phyloP scores from a whole-genome alignment of 2,113 vertebrate species.

The Nyctereutes procyonoides region DNA sequence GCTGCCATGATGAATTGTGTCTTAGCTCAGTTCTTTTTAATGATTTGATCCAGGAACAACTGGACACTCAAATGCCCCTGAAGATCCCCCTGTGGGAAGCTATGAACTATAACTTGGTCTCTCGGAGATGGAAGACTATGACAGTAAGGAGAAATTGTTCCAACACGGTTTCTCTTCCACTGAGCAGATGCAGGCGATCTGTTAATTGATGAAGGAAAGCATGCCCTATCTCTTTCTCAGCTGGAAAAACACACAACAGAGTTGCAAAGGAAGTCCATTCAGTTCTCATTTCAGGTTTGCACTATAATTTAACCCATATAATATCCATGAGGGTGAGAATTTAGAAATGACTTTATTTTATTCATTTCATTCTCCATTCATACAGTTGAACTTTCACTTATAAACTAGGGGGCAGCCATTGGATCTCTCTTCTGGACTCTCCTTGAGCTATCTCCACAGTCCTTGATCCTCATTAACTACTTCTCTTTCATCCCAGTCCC shows the following conservation, averaged over 20 bases:
- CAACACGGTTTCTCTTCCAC: neutral
- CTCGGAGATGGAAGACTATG: neutral
- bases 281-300: neutral
- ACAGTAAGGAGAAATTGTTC: neutral
- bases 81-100: neutral
- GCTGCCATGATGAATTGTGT: neutral
- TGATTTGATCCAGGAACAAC: neutral
- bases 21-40: neutral
- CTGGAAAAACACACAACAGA: neutral
- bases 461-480: neutral
- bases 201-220: neutral
- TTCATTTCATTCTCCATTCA: neutral
- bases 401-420: neutral
- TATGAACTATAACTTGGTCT: neutral
- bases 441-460: neutral
- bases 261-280: neutral
- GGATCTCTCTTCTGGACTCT: neutral
- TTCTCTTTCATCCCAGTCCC: neutral
- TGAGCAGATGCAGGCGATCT: neutral
- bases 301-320: neutral
- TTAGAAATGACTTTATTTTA: neutral
- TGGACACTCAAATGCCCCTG: neutral
- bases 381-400: neutral
- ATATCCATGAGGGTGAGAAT: neutral
- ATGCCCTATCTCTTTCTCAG: neutral